Base-by-base conservation (phyloP, 2,888 invertebrate genomes). In the Epinotia demarniana region DNA sequence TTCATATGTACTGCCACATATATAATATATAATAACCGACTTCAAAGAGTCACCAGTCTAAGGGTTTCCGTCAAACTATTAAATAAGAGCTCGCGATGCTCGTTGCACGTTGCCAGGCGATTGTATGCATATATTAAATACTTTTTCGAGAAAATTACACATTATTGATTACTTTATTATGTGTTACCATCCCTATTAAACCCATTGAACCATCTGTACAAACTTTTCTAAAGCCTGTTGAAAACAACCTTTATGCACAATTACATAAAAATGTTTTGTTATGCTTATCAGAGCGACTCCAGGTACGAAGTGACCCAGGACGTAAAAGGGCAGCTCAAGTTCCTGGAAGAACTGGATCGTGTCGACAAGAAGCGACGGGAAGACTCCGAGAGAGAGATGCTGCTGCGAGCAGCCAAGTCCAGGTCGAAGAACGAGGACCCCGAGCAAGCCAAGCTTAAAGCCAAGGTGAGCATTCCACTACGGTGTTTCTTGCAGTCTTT, bases 351-450 rank as follows among this genome's bases (percentile, higher is more conserved):
- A 89, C 91, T 99, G 76, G 99, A 99, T 90, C 96, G 97, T 84
- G 96, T 98, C 73, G 99, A 99, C 90, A 96, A 98, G 87, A 98
- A 98, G 89, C 95, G 98, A 75, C 98, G 99, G 80, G 99, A 99
- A 87, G 99, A 99, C 88, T 96, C 98, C 73, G 99, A 99, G 87
- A 95, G 99, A 77, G 99, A 99, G 90, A 96, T 99, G 94, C 94
- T 99, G 69, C 90, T 99, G 81, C 95, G 98, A 79, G 98, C 99
- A 27, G 99, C 99, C 70, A 99, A 99, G 91, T 99, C 98, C 82
- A 95, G 99, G 79, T 98, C 99, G 72, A 99, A 99, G 94, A 97
- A 98, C 74, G 99, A 99, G 92, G 99, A 99, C 93, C 99, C 99
- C 0, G 99, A 99, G 87, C 99, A 99, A 89, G 97, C 98, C 1